phyloP scores from a whole-genome alignment of 1,140 invertebrate species.

The fruit fly (Drosophila melanogaster) region Release_6_plus_ISO1_MT NT_033777.3:6089501-6090000 shows the following conservation, averaged over 20 bases:
- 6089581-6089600: constrained; percentile 40
- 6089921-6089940: constrained; percentile 30
- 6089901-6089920: constrained; percentile 29
- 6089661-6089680: constrained; percentile 93
- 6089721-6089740: constrained; percentile 61
- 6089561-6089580: constrained; percentile 42
- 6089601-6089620: constrained; percentile 31
- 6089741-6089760: constrained; percentile 50
- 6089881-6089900: constrained; percentile 43
- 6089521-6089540: constrained; percentile 32
- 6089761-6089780: constrained; percentile 32
- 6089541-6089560: constrained; percentile 19
- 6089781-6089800: constrained; percentile 64
- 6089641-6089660: constrained; percentile 91
- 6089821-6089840: constrained; percentile 46
- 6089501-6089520: constrained; percentile 49
- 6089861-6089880: constrained; percentile 42
- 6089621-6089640: constrained; percentile 62
- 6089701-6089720: constrained; percentile 77
- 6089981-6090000: constrained; percentile 72
- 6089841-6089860: constrained; percentile 34
- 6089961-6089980: constrained; percentile 6
- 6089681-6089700: constrained; percentile 93
- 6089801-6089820: constrained; percentile 75
- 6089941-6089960: not conserved